phyloP scores from a whole-genome alignment of 2,888 invertebrate species.

The Liposcelis brunnea region DNA sequence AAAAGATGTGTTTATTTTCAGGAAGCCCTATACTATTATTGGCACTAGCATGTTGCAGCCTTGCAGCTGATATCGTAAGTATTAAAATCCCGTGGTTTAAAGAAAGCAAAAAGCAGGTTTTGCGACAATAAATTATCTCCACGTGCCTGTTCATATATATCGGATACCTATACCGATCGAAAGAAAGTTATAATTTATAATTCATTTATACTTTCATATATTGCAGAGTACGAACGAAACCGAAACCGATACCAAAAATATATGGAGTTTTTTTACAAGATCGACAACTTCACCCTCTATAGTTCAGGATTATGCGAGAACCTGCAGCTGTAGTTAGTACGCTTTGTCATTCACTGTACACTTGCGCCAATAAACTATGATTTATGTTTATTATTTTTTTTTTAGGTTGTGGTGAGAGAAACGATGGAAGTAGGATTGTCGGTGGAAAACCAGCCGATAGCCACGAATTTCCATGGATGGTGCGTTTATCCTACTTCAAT shows the following conservation, averaged over 20 bases:
- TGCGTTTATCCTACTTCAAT: constrained; percentile 67
- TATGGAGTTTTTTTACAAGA: constrained; percentile 43
- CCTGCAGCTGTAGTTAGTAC: constrained; percentile 50
- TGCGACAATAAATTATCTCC: too few species aligned
- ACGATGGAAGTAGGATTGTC: constrained; percentile 65
- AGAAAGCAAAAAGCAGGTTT: too few species aligned
- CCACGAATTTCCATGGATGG: constrained; percentile 84
- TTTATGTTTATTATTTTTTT: constrained; percentile 13
- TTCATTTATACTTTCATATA: not conserved
- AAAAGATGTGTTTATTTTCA: not conserved
- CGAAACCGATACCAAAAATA: constrained; percentile 19
- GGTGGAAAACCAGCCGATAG: constrained; percentile 57
- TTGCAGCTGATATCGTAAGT: too few species aligned
- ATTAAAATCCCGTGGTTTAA: too few species aligned
- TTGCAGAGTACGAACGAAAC: constrained; percentile 19
- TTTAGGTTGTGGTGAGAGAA: constrained; percentile 65
- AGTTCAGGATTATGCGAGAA: constrained; percentile 33
- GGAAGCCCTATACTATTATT: not conserved
- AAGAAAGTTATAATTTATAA: constrained; percentile 3
- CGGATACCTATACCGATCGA: too few species aligned
- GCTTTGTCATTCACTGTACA: not conserved
- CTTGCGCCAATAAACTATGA: not conserved
- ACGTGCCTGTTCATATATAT: too few species aligned
- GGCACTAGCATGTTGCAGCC: not conserved
- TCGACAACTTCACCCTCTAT: constrained; percentile 34